Evolutionary conservation across 2,888 invertebrate species (phyloP), one percentile per base, ranked within the genome.

Genomic region (Tribolium freemani): DNA sequence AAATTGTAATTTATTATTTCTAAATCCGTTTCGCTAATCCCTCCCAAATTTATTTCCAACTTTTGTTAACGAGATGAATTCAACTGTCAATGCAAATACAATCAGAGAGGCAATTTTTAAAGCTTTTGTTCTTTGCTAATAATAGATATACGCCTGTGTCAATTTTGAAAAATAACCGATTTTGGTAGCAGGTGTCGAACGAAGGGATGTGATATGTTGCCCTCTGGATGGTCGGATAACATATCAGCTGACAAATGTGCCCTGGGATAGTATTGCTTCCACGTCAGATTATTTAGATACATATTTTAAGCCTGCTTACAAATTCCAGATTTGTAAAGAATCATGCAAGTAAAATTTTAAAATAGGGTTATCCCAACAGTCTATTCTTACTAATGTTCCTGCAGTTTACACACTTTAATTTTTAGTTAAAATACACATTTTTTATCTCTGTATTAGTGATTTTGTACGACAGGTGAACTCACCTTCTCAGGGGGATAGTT

Each of bases 191-290:
- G 64, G 71, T 71, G 71, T 71, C 64, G 56, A 71, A 38, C 57
- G 64, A 66, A 57, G 48, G 46, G 71, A 71, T 64, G 46, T 71
- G 54, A 63, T 71, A 71, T 64, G 64, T 71, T 57, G 48, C 64
- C 60, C 70, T 61, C 46, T 61, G 70, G 70, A 70, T 61, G 63
- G 63, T 46, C 70, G 63, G 54, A 63, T 70, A 63, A 70, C 70
- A 53, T 63, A 70, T 70, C 61, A 63, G 54, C 70, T 70, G 66
- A 66, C 66, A 66, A 57, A 45, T 64, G 58, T 48, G 66, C 30
- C 57, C 57, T 13, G 58, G 71, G 66, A 66, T 66, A 21, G 20
- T 57, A 66, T 38, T 66, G 57, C 46, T 48, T 61, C 46, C 56
- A 50, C 48, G 58, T 50, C 58, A 50, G 58, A 68, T 57, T 68